phyloP scores from a whole-genome alignment of 2,797 vertebrate genomes.

The Spondyliosoma cantharus region DNA sequence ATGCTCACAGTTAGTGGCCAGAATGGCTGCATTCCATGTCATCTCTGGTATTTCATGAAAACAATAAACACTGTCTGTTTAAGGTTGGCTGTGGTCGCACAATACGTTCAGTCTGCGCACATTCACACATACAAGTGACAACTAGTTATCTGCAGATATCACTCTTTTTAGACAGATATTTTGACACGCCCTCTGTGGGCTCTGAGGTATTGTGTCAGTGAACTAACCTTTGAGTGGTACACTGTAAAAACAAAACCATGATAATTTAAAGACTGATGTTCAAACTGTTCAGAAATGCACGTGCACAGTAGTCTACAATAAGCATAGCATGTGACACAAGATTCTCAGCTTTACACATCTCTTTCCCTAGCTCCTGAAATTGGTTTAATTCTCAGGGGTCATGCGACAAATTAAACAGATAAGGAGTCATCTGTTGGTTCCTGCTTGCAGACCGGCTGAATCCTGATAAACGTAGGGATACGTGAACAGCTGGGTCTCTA shows the following conservation, averaged over 20 bases:
- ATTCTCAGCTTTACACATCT: conserved; percentile 36
- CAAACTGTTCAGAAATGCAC: conserved; percentile 1
- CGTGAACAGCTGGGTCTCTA: conserved; percentile 74
- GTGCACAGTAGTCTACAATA: conserved; percentile 6
- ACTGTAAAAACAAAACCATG: conserved; percentile 3
- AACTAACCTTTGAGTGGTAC: background rate
- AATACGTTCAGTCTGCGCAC: conserved; percentile 30
- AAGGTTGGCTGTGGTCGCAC: conserved; percentile 43
- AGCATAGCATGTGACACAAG: conserved; percentile 30
- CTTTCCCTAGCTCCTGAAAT: conserved; percentile 63
- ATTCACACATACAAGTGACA: conserved; percentile 21
- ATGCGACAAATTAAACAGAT: conserved; percentile 81
- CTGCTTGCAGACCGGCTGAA: conserved; percentile 64
- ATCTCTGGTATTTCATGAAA: conserved; percentile 64
- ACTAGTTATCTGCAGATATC: background rate
- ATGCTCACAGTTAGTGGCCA: conserved; percentile 39
- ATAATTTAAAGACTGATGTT: background rate
- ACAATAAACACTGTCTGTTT: conserved; percentile 69
- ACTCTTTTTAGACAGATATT: background rate
- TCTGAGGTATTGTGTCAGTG: background rate
- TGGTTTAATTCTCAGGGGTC: conserved; percentile 78
- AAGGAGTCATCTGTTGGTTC: conserved; percentile 79
- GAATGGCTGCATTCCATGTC: conserved; percentile 51
- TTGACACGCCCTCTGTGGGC: background rate
- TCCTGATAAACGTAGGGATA: conserved; percentile 53